Conservation (phyloP, 2,797 vertebrate species). For the Astyanax mexicanus region DNA sequence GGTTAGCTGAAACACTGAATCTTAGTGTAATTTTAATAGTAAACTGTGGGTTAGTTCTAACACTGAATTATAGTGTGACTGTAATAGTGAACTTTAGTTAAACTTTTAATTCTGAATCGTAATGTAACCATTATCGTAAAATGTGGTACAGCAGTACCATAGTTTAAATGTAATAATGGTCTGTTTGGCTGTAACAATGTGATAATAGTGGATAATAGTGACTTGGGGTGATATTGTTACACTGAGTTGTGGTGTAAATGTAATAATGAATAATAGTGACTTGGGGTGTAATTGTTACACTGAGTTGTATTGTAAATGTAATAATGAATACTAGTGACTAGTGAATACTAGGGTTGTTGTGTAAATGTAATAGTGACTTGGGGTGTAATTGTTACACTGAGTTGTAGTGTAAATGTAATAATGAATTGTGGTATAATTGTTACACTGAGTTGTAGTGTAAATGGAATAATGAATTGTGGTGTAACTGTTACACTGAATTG, state of each 20-base stretch:
- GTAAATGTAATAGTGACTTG: background rate
- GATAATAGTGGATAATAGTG: no score
- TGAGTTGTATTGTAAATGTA: conserved; percentile 29
- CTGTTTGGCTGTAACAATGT: no score
- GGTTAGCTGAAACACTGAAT: conserved; percentile 16
- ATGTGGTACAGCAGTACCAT: background rate
- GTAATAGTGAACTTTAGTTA: conserved; percentile 1
- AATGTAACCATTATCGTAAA: no score
- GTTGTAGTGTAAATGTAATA: conserved; percentile 17
- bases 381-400: background rate
- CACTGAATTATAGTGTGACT: background rate
- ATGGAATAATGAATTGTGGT: conserved; percentile 9
- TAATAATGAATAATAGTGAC: conserved; percentile 35
- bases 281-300: background rate
- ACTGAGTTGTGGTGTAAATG: background rate
- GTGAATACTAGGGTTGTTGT: no score
- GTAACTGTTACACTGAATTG: background rate
- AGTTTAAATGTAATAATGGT: conserved; percentile 1
- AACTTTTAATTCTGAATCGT: no score
- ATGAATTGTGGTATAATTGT: background rate
- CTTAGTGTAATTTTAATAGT: background rate
- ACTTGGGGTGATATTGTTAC: no score
- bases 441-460: background rate
- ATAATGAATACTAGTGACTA: no score
- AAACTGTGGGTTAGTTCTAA: background rate